Conservation (phyloP, 2,888 invertebrate species). For the Yponomeuta cagnagella region DNA sequence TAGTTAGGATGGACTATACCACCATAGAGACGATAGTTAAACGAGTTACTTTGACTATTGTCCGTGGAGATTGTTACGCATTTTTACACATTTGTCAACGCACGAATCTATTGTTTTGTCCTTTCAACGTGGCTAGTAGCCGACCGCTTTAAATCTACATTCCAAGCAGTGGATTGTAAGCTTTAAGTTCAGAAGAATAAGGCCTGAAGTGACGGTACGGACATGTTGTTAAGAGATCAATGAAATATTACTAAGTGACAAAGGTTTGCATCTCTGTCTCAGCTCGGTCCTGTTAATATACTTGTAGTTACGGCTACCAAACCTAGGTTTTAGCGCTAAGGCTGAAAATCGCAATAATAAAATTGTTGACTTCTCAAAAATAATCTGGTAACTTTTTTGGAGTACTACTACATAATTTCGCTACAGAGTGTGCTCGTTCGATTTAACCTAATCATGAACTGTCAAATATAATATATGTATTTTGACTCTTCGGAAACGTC, state of each 20-base stretch:
- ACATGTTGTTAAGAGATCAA: background rate
- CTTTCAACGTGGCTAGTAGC: conserved; percentile 11
- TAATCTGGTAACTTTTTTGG: no score
- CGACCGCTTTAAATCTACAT: background rate
- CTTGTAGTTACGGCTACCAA: background rate
- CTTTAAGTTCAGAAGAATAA: background rate
- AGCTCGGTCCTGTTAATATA: background rate
- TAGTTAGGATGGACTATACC: conserved; percentile 34
- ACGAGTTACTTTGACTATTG: conserved; percentile 17
- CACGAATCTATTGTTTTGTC: conserved; percentile 7
- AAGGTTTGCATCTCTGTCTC: conserved; percentile 6
- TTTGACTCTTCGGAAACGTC: no score
- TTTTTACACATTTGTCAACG: conserved; percentile 25
- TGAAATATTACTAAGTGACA: conserved; percentile 3
- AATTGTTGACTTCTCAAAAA: no score
- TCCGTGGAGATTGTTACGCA: conserved; percentile 23
- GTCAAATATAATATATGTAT: no score
- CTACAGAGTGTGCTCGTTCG: no score
- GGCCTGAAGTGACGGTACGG: background rate
- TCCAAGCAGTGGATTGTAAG: background rate
- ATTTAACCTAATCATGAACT: no score
- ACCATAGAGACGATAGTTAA: background rate
- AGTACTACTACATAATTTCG: no score
- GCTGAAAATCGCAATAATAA: no score
- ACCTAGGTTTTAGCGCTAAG: background rate